Evolutionary conservation across 2,797 vertebrate species (phyloP).

Genomic region (Sebastes diaconus): DNA sequence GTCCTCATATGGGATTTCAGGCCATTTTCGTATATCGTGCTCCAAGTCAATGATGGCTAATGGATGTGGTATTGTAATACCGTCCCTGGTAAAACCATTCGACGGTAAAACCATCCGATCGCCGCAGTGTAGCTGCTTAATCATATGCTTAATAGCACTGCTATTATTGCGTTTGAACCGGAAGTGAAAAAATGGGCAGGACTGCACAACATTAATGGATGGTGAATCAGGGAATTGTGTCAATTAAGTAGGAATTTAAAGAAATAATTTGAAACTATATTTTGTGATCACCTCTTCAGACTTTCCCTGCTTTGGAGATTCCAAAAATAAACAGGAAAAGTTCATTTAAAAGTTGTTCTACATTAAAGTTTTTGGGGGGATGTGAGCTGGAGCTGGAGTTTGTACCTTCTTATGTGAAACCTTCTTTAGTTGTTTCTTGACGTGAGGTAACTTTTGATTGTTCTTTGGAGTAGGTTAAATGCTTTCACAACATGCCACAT

Average conservation of each 20-base stretch:
- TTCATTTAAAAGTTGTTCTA: not conserved
- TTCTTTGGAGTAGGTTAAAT: not conserved
- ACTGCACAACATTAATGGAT: rapidly evolving
- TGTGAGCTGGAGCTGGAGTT: not conserved
- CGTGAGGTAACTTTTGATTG: not conserved
- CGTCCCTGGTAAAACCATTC: rapidly evolving
- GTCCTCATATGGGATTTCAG: no score
- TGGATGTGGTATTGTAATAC: not conserved
- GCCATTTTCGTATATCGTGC: rapidly evolving
- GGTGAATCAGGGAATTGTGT: not conserved
- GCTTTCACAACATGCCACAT: not conserved
- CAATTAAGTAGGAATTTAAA: not conserved
- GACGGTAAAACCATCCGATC: rapidly evolving
- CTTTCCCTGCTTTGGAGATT: not conserved
- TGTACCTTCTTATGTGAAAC: not conserved
- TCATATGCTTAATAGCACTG: not conserved
- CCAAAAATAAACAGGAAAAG: not conserved
- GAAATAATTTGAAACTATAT: not conserved
- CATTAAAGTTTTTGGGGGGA: not conserved
- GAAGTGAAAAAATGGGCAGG: not conserved
- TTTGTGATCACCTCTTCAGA: not conserved
- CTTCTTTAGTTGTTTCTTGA: not conserved
- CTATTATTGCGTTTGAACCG: not conserved
- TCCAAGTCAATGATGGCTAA: not conserved
- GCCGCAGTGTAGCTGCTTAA: no score